Evolutionary conservation across 2,113 vertebrate species (phyloP).

Genomic region (Rissa tridactyla): DNA sequence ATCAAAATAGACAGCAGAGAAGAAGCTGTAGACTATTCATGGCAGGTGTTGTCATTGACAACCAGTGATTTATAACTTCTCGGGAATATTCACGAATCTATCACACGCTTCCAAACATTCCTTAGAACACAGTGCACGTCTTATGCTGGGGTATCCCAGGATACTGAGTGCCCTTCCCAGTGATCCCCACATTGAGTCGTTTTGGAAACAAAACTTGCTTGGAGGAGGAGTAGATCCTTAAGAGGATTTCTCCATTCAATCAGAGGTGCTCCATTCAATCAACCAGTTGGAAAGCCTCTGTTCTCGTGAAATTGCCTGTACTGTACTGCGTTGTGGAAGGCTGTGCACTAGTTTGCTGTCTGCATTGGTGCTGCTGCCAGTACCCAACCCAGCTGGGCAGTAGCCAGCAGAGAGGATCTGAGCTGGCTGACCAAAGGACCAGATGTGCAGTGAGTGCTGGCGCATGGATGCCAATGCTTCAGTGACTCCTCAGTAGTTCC

Average conservation of each 20-base stretch:
- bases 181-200: background rate
- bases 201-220: background rate
- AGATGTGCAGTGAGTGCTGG: conserved; percentile 62
- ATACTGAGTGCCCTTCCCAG: background rate
- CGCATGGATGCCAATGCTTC: conserved; percentile 54
- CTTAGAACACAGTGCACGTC: background rate
- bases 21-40: conserved; percentile 44
- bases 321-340: background rate
- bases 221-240: background rate
- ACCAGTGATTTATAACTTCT: conserved; percentile 32
- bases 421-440: conserved; percentile 61
- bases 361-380: conserved; percentile 37
- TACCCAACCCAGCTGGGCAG: conserved; percentile 52
- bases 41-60: conserved; percentile 63
- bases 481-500: conserved; percentile 52
- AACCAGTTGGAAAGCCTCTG: background rate
- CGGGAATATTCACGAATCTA: background rate
- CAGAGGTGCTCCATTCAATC: background rate
- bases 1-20: conserved; percentile 46
- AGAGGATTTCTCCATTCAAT: background rate
- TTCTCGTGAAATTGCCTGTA: background rate
- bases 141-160: background rate
- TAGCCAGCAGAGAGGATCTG: conserved; percentile 45
- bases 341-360: background rate
- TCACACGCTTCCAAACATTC: background rate